Base-by-base conservation (phyloP, 2,797 vertebrate species). In the Selene dorsalis region DNA sequence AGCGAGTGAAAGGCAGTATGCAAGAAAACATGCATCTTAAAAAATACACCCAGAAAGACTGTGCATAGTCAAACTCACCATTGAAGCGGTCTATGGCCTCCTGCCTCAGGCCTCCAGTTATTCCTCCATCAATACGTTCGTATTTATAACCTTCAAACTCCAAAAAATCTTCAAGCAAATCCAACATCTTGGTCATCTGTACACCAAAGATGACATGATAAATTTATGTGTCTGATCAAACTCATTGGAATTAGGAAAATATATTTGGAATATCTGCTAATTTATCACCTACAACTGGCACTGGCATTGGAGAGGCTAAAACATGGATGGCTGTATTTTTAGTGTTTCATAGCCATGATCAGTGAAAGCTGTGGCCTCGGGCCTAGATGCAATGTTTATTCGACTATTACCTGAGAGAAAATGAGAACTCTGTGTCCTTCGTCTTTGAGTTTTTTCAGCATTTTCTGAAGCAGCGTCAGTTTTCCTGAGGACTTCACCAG, bases 111-210 rank as follows among this genome's bases (percentile, higher is more conserved):
- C 96, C 96, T 1, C 98, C 98, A 0, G 98, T 99, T 84, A 99
- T 98, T 67, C 97, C 96, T 0, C 98, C 98, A 0, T 99, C 97
- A 0, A 99, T 99, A 8, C 98, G 95, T 77, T 99, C 98, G 0
- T 99, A 99, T 88, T 99, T 99, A 91, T 99, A 99, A 66, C 97
- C 97, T 86, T 99, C 98, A 0, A 96, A 97, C 88, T 99, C 98
- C 86, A 99, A 88, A 83, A 99, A 99, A 80, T 99, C 98, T 91
- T 99, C 98, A 69, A 99, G 94, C 71, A 99, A 90, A 90, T 99
- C 98, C 93, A 99, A 88, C 98, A 99, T 99, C 94, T 99, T 99
- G 0, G 98, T 99, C 98, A 99, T 99, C 98, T 99, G 89, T 22
- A 67, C 16, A 24, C 53, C 47, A 56, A 62, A 58, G 64, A 11